Evolutionary conservation across 1,140 invertebrate genomes (phyloP), one percentile per base, ranked within the genome.

Genomic region (Danaus plexippus): DNA sequence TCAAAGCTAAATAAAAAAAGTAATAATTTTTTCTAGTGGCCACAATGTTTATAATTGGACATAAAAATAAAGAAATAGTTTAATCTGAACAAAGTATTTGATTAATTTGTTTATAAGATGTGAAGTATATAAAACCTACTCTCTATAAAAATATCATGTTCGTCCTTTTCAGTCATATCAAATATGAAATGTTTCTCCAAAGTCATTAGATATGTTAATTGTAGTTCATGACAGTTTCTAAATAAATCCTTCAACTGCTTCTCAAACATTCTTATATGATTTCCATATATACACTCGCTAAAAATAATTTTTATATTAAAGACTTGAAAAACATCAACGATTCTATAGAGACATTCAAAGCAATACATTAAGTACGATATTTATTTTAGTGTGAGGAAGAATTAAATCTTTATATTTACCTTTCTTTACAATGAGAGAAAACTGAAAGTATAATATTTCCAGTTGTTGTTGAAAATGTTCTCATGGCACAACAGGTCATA

Each of bases 341-440:
- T 32, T 32, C 7, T 8, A 6, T 32, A 32, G 22, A 32, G 7
- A 7, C 22, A 6, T 32, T 32, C 22, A 7, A 7, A 44, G 9
- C 8, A 10, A 11, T n/a, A 45, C 45, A 9, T 45, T 53, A 0
- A 10, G 6, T 45, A 45, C 0, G 5, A 45, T 2, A n/a, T 7
- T 12, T 45, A 12, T 3, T 10, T 1, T 5, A 45, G 11, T 4
- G 6, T 9, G 9, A 11, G 11, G 43, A 45, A 45, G 12, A 45
- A 9, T n/a, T 45, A 45, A 9, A n/a, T 45, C 1, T 45, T 45
- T 18, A 11, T 11, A 11, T 52, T 61, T 68, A 81, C 81, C 81
- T 85, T 22, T 80, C 66, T 51, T 75, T 83, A 59, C 81, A 85
- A 57, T 85, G 80, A 42, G 47, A 69, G 50, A 85, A 85, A 13